phyloP scores from a whole-genome alignment of 2,113 vertebrate species.

The Neopipo cinnamomea region DNA sequence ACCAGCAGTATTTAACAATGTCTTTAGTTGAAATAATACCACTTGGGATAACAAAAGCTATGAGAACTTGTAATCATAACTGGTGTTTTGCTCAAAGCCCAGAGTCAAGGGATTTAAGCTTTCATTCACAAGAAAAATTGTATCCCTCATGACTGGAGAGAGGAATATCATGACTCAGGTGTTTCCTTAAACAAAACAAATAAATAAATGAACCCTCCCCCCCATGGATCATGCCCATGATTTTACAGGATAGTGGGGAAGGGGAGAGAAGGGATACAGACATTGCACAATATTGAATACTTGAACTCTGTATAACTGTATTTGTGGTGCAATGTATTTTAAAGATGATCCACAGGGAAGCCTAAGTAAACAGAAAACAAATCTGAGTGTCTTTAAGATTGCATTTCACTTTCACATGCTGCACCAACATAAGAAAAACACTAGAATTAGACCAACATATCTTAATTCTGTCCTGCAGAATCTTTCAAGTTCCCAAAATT shows the following conservation, averaged over 20 bases:
- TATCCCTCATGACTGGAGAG: neutral
- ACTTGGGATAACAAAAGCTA: neutral
- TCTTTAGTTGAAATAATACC: neutral
- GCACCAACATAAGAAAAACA: neutral
- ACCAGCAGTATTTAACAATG: neutral
- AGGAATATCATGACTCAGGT: neutral
- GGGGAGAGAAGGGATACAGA: neutral
- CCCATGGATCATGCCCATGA: neutral
- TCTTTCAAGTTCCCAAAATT: neutral
- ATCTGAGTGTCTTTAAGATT: neutral
- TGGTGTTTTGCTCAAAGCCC: neutral
- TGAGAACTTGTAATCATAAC: neutral
- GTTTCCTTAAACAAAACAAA: neutral
- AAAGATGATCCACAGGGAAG: neutral
- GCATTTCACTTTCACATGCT: neutral
- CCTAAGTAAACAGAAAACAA: neutral
- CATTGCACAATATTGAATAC: neutral
- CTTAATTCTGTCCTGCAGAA: neutral
- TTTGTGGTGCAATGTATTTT: neutral
- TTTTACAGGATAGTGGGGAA: neutral
- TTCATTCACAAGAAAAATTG: neutral
- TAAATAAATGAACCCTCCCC: neutral
- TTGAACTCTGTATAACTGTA: neutral
- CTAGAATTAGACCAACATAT: neutral
- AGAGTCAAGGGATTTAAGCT: neutral